These are phyloP conservation scores for Platichthys flesus DNA, from an alignment of 2,113 vertebrate species.

Conservation along the genomic window DNA sequence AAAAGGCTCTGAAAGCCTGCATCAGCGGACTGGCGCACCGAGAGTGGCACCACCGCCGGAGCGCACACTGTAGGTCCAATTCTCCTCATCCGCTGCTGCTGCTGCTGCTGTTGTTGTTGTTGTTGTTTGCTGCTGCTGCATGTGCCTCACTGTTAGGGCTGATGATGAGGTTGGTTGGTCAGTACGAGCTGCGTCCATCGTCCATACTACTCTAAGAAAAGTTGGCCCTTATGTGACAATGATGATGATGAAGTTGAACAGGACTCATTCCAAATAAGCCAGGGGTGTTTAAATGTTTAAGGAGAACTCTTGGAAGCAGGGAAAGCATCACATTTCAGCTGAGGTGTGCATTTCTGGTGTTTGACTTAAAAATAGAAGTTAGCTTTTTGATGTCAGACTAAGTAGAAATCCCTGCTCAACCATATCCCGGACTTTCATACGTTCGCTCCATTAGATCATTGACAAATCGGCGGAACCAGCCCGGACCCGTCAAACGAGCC, in stretches of 20 bases:
- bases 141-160: neutral
- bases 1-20: slow-evolving; percentile 98
- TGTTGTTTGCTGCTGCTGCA: slow-evolving; percentile 23
- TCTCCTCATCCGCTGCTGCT: slow-evolving; percentile 46
- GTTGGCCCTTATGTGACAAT: neutral
- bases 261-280: neutral
- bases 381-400: neutral
- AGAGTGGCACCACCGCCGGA: slow-evolving; percentile 95
- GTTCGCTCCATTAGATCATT: neutral
- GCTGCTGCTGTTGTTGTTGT: slow-evolving; percentile 38
- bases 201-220: slow-evolving; percentile 17
- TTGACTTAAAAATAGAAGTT: neutral
- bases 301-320: too few relatives aligned
- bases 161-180: neutral
- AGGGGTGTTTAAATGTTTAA: neutral
- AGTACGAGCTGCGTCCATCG: neutral
- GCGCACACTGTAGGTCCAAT: slow-evolving; percentile 96
- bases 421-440: neutral
- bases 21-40: slow-evolving; percentile 96
- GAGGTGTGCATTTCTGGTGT: too few relatives aligned
- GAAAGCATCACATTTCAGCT: neutral
- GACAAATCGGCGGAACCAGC: neutral
- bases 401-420: neutral
- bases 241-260: neutral
- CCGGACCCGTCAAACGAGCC: slow-evolving; percentile 44